phyloP scores from a whole-genome alignment of 1,140 invertebrate species.

The Adoxophyes honmai region DNA sequence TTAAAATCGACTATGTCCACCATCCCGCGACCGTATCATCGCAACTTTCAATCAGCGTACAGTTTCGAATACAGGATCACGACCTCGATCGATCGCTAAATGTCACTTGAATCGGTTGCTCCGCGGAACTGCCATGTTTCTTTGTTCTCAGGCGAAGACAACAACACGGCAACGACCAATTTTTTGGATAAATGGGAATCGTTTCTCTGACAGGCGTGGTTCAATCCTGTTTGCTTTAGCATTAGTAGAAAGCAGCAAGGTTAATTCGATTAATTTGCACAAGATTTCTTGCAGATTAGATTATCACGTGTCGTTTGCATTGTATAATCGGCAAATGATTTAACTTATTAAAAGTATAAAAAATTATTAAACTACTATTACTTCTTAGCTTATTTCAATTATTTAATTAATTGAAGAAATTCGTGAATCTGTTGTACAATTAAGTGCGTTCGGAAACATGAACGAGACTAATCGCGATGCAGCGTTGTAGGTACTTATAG shows the following conservation, averaged over 20 bases:
- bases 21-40: not conserved
- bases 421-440: too few relatives aligned
- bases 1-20: constrained; percentile 9
- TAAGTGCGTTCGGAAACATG: not conserved
- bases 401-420: too few relatives aligned
- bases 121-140: constrained; percentile 52
- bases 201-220: constrained; percentile 5
- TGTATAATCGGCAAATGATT: too few relatives aligned
- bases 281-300: too few relatives aligned
- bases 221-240: not conserved
- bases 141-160: constrained; percentile 45
- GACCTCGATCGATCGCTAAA: constrained; percentile 68
- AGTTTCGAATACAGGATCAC: constrained; percentile 31
- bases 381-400: too few relatives aligned
- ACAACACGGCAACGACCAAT: constrained; percentile 47
- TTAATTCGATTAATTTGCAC: too few relatives aligned
- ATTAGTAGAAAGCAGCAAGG: too few relatives aligned
- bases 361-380: too few relatives aligned
- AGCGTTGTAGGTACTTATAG: too few relatives aligned
- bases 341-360: too few relatives aligned
- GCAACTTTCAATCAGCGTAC: constrained; percentile 20
- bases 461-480: not conserved
- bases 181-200: constrained; percentile 28
- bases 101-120: constrained; percentile 65
- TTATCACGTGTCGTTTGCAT: too few relatives aligned